Percentiles rank a stretch among this genome's conserved stretches.
phyloP scores from a whole-genome alignment of 1,140 invertebrate genomes.

The Gryllus bimaculatus region DNA sequence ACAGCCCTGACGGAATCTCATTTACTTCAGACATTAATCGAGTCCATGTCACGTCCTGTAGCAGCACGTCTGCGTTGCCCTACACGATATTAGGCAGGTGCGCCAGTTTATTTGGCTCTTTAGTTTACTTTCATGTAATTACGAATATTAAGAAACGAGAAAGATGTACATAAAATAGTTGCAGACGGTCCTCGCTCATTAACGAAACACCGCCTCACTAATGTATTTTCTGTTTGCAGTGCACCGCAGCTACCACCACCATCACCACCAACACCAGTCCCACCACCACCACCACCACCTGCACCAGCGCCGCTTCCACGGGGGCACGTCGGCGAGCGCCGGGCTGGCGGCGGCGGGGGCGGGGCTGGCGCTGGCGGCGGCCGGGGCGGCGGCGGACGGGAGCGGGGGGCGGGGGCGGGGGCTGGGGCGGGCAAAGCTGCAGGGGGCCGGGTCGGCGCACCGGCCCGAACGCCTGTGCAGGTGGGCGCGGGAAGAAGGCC shows the following conservation, averaged over 20 bases:
- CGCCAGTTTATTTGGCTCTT: no score
- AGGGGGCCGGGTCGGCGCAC: no score
- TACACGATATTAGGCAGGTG: no score
- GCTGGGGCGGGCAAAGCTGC: neutral
- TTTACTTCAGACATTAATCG: no score
- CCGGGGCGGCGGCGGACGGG: neutral
- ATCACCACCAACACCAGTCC: neutral
- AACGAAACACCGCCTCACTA: no score
- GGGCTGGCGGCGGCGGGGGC: neutral
- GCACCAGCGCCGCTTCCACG: neutral
- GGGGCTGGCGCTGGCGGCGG: neutral
- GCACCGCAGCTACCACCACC: constrained; percentile 14
- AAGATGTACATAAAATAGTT: no score
- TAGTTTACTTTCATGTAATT: no score
- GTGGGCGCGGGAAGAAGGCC: neutral
- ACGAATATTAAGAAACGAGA: no score
- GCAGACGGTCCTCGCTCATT: no score
- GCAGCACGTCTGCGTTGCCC: no score
- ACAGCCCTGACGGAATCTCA: no score
- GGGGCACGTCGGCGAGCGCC: neutral
- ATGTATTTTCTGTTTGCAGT: neutral
- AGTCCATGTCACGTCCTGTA: no score
- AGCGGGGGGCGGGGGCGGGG: neutral
- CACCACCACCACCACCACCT: neutral
- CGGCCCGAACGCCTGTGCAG: neutral